Conservation (phyloP, 2,113 vertebrate genomes). For the Platysternon megacephalum region DNA sequence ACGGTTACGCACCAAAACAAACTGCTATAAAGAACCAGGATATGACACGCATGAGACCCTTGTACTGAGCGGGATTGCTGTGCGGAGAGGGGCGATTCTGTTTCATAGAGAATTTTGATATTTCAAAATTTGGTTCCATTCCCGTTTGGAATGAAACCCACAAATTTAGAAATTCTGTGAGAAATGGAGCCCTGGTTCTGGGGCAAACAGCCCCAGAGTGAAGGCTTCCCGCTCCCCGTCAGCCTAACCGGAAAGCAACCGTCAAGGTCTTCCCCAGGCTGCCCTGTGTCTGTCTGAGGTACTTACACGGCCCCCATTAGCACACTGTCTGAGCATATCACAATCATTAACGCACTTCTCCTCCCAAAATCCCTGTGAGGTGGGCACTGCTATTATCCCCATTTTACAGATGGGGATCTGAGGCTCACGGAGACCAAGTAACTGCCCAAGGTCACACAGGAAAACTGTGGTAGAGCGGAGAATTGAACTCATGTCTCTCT, state of each 20-base stretch:
- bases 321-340: too few relatives aligned
- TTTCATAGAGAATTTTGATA: background rate
- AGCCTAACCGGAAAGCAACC: too few relatives aligned
- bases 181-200: background rate
- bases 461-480: constrained; percentile 18
- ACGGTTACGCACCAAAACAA: constrained; percentile 57
- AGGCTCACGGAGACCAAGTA: constrained; percentile 48
- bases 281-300: background rate
- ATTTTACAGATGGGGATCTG: constrained; percentile 8
- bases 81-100: constrained; percentile 11
- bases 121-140: background rate
- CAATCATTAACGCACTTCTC: background rate
- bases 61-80: background rate
- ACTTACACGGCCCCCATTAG: background rate
- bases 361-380: background rate
- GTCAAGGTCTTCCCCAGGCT: too few relatives aligned
- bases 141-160: constrained; percentile 40
- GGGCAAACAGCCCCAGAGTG: background rate
- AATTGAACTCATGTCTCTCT: constrained; percentile 33
- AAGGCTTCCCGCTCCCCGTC: too few relatives aligned
- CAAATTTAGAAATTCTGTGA: background rate
- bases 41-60: constrained; percentile 15
- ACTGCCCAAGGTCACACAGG: constrained; percentile 1
- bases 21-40: constrained; percentile 35
- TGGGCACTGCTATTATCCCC: background rate